Percentiles rank a stretch among this genome's conserved stretches.
Evolutionary conservation across 2,113 vertebrate species (phyloP).

Genomic region (Myodes glareolus): DNA sequence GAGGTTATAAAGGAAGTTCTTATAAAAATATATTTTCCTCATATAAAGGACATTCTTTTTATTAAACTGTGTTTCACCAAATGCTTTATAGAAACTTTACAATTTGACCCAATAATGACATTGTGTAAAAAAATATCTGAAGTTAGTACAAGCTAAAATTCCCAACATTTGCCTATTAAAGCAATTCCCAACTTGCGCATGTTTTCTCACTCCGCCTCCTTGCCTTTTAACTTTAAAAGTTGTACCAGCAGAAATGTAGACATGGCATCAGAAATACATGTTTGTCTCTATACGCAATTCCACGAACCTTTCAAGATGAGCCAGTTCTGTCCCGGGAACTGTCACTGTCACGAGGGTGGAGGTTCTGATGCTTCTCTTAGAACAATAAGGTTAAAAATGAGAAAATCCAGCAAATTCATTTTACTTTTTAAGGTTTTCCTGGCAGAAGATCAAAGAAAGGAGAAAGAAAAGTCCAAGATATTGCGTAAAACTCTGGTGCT

Average conservation of each 20-base stretch:
- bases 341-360: not conserved
- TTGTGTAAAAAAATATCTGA: not conserved
- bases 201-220: not conserved
- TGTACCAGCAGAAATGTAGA: not conserved
- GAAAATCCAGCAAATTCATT: conserved; percentile 75
- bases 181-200: not conserved
- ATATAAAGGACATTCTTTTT: not conserved
- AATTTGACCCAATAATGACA: not conserved
- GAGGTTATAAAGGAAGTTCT: not conserved
- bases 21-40: not conserved
- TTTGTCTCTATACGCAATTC: not conserved
- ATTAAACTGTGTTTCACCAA: not conserved
- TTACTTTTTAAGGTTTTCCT: conserved; percentile 79
- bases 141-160: not conserved
- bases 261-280: not conserved
- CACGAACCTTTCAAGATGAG: not conserved
- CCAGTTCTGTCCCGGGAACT: not conserved
- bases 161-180: not conserved
- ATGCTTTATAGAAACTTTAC: conserved; percentile 17
- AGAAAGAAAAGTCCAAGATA: conserved; percentile 84
- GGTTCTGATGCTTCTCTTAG: conserved; percentile 34
- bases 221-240: conserved; percentile 8
- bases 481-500: conserved; percentile 78
- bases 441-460: conserved; percentile 84
- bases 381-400: conserved; percentile 77